phyloP scores from a whole-genome alignment of 2,888 invertebrate species.

The Phrixothrix hirtus region DNA sequence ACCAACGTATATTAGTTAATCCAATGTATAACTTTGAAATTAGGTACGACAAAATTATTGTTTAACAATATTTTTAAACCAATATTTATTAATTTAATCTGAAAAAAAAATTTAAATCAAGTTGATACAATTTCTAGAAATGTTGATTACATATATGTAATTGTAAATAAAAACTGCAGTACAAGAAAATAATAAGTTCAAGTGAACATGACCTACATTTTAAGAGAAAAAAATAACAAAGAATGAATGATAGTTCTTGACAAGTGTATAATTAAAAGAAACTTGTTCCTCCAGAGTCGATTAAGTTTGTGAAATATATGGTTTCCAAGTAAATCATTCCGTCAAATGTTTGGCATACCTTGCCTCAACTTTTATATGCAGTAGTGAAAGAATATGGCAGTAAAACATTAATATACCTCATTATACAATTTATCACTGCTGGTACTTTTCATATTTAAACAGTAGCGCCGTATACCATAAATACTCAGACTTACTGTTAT shows the following conservation, averaged over 20 bases:
- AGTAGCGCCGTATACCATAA: slow-evolving; percentile 37
- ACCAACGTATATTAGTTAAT: no score
- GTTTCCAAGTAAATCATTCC: slow-evolving; percentile 31
- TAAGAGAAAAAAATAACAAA: background rate
- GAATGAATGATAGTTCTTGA: background rate
- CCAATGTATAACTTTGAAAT: no score
- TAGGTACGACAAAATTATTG: no score
- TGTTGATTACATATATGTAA: no score
- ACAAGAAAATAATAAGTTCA: no score
- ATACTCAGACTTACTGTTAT: slow-evolving; percentile 32
- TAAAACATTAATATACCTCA: slow-evolving; percentile 36
- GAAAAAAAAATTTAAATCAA: no score
- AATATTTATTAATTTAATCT: no score
- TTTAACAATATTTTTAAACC: no score
- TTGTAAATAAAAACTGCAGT: no score
- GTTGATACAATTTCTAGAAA: no score
- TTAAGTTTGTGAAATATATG: slow-evolving; percentile 8
- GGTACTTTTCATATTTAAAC: slow-evolving; percentile 33
- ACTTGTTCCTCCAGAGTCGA: background rate
- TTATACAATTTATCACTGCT: slow-evolving; percentile 36
- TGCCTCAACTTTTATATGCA: slow-evolving; percentile 34
- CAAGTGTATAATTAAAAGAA: background rate
- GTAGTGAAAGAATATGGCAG: slow-evolving; percentile 37
- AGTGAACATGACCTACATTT: background rate
- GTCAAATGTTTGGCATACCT: slow-evolving; percentile 36